These are phyloP conservation scores for Drosophila parthenogenetica DNA, from an alignment of 2,888 invertebrate genomes.

Conservation along the genomic window DNA sequence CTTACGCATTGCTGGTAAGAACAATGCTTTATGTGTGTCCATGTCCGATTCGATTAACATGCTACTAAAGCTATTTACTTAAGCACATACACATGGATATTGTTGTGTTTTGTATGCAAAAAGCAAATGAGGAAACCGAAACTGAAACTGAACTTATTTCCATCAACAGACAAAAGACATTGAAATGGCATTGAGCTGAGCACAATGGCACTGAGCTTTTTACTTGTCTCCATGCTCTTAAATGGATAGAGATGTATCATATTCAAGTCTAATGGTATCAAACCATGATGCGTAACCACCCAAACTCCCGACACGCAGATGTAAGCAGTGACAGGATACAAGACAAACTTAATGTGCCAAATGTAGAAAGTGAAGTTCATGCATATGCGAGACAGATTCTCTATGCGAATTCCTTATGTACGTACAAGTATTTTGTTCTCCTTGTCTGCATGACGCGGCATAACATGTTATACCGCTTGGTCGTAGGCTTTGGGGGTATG, in stretches of 20 bases:
- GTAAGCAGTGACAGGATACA: constrained; percentile 16
- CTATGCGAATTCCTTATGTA: constrained; percentile 10
- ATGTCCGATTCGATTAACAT: constrained; percentile 64
- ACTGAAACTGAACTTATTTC: constrained; percentile 17
- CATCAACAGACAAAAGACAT: constrained; percentile 44
- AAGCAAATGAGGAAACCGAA: constrained; percentile 18
- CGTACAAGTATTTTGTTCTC: constrained; percentile 2
- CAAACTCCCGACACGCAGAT: neutral
- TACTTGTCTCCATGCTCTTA: constrained; percentile 10
- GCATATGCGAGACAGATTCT: constrained; percentile 24
- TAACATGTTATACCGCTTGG: constrained; percentile 16
- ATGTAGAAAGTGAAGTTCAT: constrained; percentile 22
- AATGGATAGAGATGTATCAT: constrained; percentile 33
- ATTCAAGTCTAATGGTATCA: constrained; percentile 46
- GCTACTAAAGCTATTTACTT: constrained; percentile 33
- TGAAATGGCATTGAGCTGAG: constrained; percentile 30
- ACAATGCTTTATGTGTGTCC: constrained; percentile 27
- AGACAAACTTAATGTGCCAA: constrained; percentile 30
- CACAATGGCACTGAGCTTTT: constrained; percentile 47
- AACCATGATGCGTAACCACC: constrained; percentile 24
- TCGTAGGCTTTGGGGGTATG: neutral
- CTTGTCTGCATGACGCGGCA: constrained; percentile 3
- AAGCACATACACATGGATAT: constrained; percentile 12
- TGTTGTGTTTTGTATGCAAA: constrained; percentile 23
- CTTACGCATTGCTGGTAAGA: constrained; percentile 2